These are phyloP conservation scores for Hippocampus comes DNA, from an alignment of 2,113 vertebrate genomes.

Conservation along the genomic window DNA sequence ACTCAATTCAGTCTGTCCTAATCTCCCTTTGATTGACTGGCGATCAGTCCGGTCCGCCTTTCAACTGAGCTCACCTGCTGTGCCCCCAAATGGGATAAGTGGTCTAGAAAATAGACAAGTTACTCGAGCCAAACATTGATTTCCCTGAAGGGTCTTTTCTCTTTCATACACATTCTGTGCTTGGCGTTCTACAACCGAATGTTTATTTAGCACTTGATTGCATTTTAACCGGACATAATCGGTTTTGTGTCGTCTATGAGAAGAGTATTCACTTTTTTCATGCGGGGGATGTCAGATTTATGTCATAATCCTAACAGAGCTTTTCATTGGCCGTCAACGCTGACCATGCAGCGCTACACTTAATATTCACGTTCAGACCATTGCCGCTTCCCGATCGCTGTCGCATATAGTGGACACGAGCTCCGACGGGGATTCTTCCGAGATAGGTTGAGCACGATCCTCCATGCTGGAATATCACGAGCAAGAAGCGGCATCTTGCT, in stretches of 20 bases:
- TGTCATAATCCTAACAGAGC: too few species aligned
- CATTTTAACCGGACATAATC: background rate
- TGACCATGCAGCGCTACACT: conserved; percentile 30
- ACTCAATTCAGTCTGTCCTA: background rate
- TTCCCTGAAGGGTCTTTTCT: background rate
- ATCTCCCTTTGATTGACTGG: background rate
- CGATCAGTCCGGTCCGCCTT: background rate
- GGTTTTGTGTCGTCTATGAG: background rate
- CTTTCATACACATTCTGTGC: background rate
- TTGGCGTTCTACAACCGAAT: background rate
- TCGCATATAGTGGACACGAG: conserved; percentile 4
- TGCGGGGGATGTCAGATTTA: background rate
- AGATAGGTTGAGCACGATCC: conserved; percentile 16
- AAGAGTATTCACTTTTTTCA: background rate
- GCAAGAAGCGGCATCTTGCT: background rate
- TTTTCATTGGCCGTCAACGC: background rate
- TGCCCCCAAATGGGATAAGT: background rate
- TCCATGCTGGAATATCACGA: conserved; percentile 12
- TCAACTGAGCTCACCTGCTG: background rate
- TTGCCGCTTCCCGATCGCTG: conserved; percentile 6
- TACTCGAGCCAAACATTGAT: background rate
- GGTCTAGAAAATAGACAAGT: background rate
- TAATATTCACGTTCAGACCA: conserved; percentile 13
- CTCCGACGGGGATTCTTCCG: conserved; percentile 20
- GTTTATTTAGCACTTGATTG: background rate